Evolutionary conservation across 1,140 invertebrate genomes (phyloP).

Genomic region (Coboldia fuscipes): DNA sequence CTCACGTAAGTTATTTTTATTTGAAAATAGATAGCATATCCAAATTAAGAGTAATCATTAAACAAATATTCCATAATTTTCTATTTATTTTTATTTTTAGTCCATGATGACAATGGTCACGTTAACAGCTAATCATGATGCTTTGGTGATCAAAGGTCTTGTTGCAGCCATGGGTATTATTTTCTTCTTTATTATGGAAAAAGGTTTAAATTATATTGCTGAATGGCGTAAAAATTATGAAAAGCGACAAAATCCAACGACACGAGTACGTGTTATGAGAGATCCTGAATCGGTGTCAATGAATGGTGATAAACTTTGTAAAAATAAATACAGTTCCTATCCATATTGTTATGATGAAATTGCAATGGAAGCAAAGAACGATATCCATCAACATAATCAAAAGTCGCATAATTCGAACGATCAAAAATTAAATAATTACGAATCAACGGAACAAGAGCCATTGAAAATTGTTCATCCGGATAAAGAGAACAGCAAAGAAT

Average conservation of each 20-base stretch:
- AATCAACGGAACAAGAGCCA: too few species aligned
- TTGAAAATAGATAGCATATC: too few species aligned
- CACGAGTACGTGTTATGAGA: constrained; percentile 39
- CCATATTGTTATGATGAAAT: constrained; percentile 69
- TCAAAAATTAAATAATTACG: too few species aligned
- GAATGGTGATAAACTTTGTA: constrained; percentile 44
- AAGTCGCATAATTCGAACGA: too few species aligned
- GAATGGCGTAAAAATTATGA: constrained; percentile 52
- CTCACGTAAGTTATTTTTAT: constrained; percentile 45
- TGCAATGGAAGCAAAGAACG: constrained; percentile 40
- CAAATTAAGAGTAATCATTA: too few species aligned
- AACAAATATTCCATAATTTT: too few species aligned
- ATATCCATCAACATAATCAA: constrained; percentile 23
- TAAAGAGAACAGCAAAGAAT: too few species aligned
- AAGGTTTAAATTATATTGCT: constrained; percentile 52
- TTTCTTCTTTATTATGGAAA: constrained; percentile 73
- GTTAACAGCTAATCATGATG: constrained; percentile 26
- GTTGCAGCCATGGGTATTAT: constrained; percentile 61
- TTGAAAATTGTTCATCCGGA: too few species aligned
- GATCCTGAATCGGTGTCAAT: constrained; percentile 27
- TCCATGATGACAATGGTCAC: constrained; percentile 24
- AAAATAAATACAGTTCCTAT: constrained; percentile 65
- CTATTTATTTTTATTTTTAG: constrained; percentile 17
- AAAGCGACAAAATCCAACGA: constrained; percentile 31
- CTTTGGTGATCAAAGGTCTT: constrained; percentile 64